Evolutionary conservation across 2,113 vertebrate species (phyloP), one percentile per base, ranked within the genome.

Genomic region (Calyptomena viridis): DNA sequence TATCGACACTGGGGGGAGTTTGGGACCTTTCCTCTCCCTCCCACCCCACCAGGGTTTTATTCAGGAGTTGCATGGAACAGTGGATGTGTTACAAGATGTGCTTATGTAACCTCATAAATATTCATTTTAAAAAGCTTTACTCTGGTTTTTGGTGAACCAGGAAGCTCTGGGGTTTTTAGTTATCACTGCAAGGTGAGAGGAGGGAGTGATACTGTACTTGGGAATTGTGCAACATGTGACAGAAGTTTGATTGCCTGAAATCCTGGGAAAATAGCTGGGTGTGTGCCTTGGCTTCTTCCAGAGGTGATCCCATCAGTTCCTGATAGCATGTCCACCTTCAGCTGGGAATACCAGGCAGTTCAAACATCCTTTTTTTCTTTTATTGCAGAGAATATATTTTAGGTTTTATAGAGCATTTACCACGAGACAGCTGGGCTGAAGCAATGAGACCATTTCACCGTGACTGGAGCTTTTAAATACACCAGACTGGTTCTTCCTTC

Each of bases 391-490:
- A 87, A 37, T 18, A 15, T 0, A 3, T 21, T 59, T 66, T 33
- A 18, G 44, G 14, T 56, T 91, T 91, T 91, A 24, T 63, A 66
- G 82, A 49, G 19, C 74, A 25, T 68, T 84, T n/a, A 17, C 35
- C 33, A 1, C 69, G 52, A 87, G 79, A 39, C 63, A 90, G 77
- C 81, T 89, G 80, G 59, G 68, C 21, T 78, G 93, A 28, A 87
- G 91, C 69, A 93, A 96, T 60, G 84, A 64, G 84, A 75, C 30
- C 49, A 14, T 27, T 92, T 78, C 71, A 64, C 33, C 62, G 19
- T 75, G 84, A 44, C 58, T 81, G 83, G 49, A 46, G 60, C 30
- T 93, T 86, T 90, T 86, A 85, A 84, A 44, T 87, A 59, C 64
- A 68, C n/a, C 71, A 81, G 39, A 1, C 69, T 94, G 84, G 27